phyloP scores from a whole-genome alignment of 2,113 vertebrate species.

The mouse (Mus musculus) region DNA sequence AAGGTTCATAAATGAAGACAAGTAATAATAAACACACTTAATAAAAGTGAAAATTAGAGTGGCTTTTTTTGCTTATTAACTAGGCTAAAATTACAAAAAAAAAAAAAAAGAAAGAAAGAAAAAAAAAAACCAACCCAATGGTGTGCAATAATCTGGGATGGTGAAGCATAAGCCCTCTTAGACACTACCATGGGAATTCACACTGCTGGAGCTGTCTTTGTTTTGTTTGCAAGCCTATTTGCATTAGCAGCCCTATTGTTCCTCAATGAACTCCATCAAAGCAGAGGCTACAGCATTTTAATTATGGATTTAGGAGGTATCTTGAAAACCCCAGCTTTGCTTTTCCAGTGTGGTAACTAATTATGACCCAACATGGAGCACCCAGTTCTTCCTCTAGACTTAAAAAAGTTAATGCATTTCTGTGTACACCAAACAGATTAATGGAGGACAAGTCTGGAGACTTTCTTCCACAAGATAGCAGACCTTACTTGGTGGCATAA shows the following conservation, averaged over 20 bases:
- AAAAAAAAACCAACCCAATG: neutral
- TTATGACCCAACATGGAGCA: neutral
- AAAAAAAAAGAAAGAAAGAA: neutral
- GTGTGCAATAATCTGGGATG: rapidly evolving
- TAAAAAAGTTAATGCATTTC: neutral
- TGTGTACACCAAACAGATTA: neutral
- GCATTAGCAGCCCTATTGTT: neutral
- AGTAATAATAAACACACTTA: neutral
- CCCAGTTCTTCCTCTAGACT: neutral
- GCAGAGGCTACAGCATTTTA: neutral
- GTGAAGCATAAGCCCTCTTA: neutral
- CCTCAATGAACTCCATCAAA: neutral
- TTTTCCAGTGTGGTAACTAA: neutral
- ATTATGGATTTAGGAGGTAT: neutral
- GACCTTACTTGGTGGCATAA: neutral
- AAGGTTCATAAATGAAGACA: neutral
- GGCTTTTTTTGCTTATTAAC: neutral
- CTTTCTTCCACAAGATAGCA: neutral
- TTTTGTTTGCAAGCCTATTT: neutral
- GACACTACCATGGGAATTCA: neutral
- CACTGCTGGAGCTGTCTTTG: neutral
- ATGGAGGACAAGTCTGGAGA: slow-evolving; percentile 22
- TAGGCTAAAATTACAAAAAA: neutral
- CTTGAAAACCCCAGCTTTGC: neutral
- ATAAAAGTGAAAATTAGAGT: neutral